Base-by-base conservation (phyloP, 2,888 invertebrate genomes). In the Cryptophagus acutangulus region DNA sequence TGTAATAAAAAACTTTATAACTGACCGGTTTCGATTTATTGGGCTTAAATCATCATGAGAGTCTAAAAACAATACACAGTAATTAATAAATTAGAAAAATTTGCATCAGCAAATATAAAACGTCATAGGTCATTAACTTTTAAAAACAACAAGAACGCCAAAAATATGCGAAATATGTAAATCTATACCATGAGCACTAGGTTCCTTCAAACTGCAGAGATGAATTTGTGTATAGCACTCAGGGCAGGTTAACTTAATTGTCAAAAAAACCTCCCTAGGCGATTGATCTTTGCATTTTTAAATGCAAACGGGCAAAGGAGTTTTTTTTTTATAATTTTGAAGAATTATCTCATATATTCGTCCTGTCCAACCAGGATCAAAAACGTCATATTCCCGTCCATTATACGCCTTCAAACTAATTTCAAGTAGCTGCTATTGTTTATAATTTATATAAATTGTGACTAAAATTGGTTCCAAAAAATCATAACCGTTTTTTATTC, bases 231-330 rank as follows among this genome's bases (percentile, higher is more conserved):
- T 20, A n/a, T 6, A 20, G 24, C 24, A 20, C n/a, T 20, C 24
- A 8, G 24, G 24, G n/a, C 24, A 20, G 6, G 24, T 20, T n/a
- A 6, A 6, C n/a, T 20, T 20, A 8, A 20, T 20, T 6, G 24
- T 20, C 24, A 20, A 20, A 20, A 20, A 20, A 20, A 20, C n/a
- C n/a, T n/a, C n/a, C n/a, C n/a, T n/a, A n/a, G n/a, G n/a, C 24
- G 6, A n/a, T 20, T 20, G 24, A 20, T 20, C n/a, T 20, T 20
- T 6, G n/a, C 24, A 20, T 20, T 20, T 20, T 20, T 20, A n/a
- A 20, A 20, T 20, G 24, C 24, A 20, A 20, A 20, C n/a, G 24
- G 24, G n/a, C 24, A 20, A 20, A n/a, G 24, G n/a, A 20, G 24
- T n/a, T 20, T n/a, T n/a, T n/a, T n/a, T n/a, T n/a, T n/a, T 20